Percentiles rank a stretch among this genome's conserved stretches.
These are phyloP conservation scores for Staurois parvus DNA, from an alignment of 2,797 vertebrate species.

Conservation along the genomic window DNA sequence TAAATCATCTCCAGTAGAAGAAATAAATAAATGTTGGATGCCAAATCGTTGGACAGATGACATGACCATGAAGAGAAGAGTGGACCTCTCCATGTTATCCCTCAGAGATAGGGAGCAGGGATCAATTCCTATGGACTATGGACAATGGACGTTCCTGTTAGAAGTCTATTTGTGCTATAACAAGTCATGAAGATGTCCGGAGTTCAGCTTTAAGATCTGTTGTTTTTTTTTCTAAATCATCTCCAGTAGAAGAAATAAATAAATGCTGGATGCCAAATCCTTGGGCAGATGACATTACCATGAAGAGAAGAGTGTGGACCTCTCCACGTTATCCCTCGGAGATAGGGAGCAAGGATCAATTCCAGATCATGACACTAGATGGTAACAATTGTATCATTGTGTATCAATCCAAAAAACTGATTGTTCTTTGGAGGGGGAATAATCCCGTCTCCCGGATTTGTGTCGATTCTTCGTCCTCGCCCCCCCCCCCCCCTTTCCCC, in stretches of 20 bases:
- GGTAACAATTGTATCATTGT: constrained; percentile 32
- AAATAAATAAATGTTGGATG: neutral
- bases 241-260: neutral
- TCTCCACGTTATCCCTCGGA: neutral
- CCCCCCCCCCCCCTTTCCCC: neutral
- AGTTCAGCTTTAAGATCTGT: neutral
- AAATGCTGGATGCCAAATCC: neutral
- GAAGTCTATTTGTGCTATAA: too few species aligned
- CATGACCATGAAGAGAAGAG: neutral
- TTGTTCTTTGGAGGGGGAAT: constrained; percentile 3
- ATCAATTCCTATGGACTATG: too few species aligned
- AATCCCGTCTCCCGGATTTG: constrained; percentile 9
- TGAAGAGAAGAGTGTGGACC: neutral
- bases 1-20: neutral
- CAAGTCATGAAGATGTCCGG: too few species aligned
- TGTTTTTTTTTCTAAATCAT: neutral
- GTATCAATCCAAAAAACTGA: constrained; percentile 39
- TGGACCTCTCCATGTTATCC: neutral
- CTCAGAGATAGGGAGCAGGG: too few species aligned
- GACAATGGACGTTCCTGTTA: too few species aligned
- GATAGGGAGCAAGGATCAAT: constrained; percentile 1
- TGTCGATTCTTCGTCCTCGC: neutral
- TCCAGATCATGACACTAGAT: constrained; percentile 9
- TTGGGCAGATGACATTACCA: neutral
- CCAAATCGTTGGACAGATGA: neutral